Evolutionary conservation across 2,113 vertebrate genomes (phyloP).

Genomic region (Neofelis nebulosa): DNA sequence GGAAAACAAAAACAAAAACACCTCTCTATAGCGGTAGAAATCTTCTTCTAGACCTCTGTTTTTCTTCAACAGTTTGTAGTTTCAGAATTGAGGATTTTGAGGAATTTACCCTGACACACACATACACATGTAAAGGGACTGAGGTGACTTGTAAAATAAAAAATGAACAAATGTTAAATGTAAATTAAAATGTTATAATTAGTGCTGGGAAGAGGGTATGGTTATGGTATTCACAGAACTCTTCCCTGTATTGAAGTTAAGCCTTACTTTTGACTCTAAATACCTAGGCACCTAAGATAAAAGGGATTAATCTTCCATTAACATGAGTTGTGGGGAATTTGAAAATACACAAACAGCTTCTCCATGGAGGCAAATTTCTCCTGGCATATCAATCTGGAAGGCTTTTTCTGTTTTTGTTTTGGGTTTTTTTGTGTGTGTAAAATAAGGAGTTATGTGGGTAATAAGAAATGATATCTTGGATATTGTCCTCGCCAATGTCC

Average conservation of each 20-base stretch:
- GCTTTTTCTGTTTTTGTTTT: not conserved
- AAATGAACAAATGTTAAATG: constrained; percentile 14
- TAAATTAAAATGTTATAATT: constrained; percentile 1
- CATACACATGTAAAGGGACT: not conserved
- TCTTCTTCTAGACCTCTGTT: not conserved
- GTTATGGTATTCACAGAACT: not conserved
- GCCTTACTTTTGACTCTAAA: not conserved
- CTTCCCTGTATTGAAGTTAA: not conserved
- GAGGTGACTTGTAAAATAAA: not conserved
- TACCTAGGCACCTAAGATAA: not conserved
- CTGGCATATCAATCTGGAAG: not conserved
- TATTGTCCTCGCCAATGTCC: not conserved
- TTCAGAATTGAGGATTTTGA: not conserved
- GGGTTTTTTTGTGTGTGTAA: not conserved
- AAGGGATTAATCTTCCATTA: not conserved
- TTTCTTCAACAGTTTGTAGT: not conserved
- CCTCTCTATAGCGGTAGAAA: not conserved
- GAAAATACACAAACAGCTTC: not conserved
- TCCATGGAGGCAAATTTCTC: not conserved
- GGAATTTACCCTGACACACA: not conserved
- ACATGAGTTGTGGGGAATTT: not conserved
- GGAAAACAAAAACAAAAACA: not conserved
- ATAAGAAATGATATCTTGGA: not conserved
- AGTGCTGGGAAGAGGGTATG: not conserved
- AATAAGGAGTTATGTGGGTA: not conserved